These are phyloP conservation scores for Caenorhabditis briggsae DNA, from an alignment of 1,140 invertebrate genomes.

Conservation along the genomic window DNA sequence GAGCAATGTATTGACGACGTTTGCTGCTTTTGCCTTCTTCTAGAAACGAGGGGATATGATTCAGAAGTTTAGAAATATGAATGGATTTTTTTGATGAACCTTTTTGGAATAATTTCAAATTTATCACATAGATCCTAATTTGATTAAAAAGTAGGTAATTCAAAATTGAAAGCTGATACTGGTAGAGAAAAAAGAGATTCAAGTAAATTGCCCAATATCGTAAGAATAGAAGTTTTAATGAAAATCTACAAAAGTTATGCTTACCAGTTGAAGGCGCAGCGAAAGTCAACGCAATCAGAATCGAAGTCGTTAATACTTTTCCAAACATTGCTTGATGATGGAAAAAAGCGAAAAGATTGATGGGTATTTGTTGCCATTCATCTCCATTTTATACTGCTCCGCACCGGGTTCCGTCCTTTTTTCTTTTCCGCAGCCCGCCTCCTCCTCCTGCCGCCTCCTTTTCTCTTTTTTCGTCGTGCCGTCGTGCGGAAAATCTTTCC, in stretches of 20 bases:
- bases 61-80: background rate
- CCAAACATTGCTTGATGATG: slow-evolving; percentile 20
- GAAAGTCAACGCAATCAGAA: slow-evolving; percentile 44
- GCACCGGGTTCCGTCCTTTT: slow-evolving; percentile 42
- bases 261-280: slow-evolving; percentile 46
- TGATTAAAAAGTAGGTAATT: too few relatives aligned
- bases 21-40: slow-evolving; percentile 66
- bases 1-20: slow-evolving; percentile 68
- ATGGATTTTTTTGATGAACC: background rate
- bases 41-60: background rate
- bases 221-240: background rate
- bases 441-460: slow-evolving; percentile 5
- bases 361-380: slow-evolving; percentile 52
- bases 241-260: background rate
- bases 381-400: slow-evolving; percentile 34
- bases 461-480: background rate
- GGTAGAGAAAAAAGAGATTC: background rate
- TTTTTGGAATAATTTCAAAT: too few relatives aligned
- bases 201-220: background rate
- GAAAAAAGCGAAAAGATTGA: slow-evolving; percentile 48
- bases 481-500: background rate
- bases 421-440: background rate
- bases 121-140: too few relatives aligned
- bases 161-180: too few relatives aligned
- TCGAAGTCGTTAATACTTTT: slow-evolving; percentile 46